Evolutionary conservation across 2,888 invertebrate species (phyloP).

Genomic region (Gnatocerus cornutus): DNA sequence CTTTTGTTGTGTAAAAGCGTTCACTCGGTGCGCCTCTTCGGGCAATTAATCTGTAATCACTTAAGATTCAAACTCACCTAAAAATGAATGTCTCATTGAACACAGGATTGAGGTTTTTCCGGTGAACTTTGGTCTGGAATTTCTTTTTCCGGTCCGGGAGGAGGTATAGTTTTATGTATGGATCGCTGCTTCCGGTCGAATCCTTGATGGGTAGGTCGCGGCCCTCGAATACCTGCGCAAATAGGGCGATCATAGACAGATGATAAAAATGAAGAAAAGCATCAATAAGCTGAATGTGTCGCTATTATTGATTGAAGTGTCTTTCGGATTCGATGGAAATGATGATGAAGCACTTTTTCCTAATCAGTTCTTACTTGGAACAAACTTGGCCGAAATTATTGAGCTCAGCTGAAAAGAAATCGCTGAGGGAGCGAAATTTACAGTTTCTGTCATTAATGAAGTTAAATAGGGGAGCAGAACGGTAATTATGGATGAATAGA

Average conservation of each 20-base stretch:
- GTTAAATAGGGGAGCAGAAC: background rate
- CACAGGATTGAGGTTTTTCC: conserved; percentile 86
- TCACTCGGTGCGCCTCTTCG: background rate
- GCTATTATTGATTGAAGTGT: conserved; percentile 8
- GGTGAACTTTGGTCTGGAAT: conserved; percentile 88
- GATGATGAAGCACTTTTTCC: conserved; percentile 10
- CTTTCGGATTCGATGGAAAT: background rate
- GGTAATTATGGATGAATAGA: background rate
- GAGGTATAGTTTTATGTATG: conserved; percentile 89
- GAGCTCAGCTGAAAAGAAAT: background rate
- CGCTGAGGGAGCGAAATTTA: background rate
- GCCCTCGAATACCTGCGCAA: conserved; percentile 65
- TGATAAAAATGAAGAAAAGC: background rate
- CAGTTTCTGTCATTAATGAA: background rate
- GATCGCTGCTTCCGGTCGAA: conserved; percentile 89
- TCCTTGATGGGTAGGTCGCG: conserved; percentile 88
- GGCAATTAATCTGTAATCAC: conserved; percentile 1
- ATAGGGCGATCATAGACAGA: background rate
- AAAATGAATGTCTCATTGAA: conserved; percentile 91
- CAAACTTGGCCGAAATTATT: conserved; percentile 5
- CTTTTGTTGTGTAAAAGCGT: background rate
- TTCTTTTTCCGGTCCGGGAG: conserved; percentile 90
- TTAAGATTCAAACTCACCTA: conserved; percentile 73
- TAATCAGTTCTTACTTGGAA: conserved; percentile 1
- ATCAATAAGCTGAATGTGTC: background rate